These are phyloP conservation scores for Aporrectodea caliginosa DNA, from an alignment of 1,140 invertebrate genomes.

Conservation along the genomic window DNA sequence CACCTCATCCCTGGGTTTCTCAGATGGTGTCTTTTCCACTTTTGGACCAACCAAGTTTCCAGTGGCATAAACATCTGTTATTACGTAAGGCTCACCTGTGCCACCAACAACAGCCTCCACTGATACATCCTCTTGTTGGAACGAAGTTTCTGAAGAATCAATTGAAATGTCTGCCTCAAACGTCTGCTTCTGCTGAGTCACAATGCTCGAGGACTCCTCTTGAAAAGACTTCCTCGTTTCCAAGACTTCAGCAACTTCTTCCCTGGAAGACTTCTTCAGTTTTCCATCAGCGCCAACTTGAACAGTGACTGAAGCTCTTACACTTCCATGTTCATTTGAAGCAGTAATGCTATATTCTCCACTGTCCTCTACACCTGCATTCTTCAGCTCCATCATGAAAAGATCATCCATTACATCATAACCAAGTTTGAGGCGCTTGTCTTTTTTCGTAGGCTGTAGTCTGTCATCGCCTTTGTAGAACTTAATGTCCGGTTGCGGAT, in stretches of 20 bases:
- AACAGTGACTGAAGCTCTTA: constrained; percentile 1
- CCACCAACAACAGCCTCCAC: background rate
- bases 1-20: background rate
- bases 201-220: background rate
- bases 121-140: background rate
- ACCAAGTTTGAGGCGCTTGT: background rate
- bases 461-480: background rate
- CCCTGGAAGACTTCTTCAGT: background rate
- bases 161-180: background rate
- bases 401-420: constrained; percentile 6
- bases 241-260: background rate
- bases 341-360: background rate
- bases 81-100: background rate
- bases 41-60: background rate
- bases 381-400: background rate
- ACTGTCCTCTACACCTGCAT: background rate
- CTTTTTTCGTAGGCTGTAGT: constrained; percentile 1
- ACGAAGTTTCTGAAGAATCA: background rate
- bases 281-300: background rate
- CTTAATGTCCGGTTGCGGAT: background rate
- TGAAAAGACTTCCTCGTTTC: background rate
- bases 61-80: background rate
- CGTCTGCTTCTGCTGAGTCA: background rate
- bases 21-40: too few relatives aligned
- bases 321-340: background rate